Evolutionary conservation across 92 coral and sea anemone genomes (phyloP), one percentile per base, ranked within the genome.

Genomic region (Phenganax marumi): DNA sequence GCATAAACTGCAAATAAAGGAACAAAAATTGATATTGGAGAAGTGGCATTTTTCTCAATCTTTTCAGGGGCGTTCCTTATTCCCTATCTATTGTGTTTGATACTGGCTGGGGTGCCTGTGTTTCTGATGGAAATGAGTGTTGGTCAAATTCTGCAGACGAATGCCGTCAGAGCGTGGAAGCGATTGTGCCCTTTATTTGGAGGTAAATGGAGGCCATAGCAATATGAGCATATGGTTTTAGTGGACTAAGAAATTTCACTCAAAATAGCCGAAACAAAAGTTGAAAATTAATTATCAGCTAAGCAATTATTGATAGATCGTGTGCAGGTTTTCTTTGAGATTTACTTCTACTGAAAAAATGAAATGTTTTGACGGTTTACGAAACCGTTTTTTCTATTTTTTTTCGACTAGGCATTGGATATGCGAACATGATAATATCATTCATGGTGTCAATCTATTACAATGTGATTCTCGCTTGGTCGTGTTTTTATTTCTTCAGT

Each of bases 401-500:
- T 22, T 22, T 50, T 22, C 81, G 52, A 21, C 5, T 47, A 93
- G 97, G 97, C 16, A 89, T 93, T 69, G 97, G 97, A 21, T 86
- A 88, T 73, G 91, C 97, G 52, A 91, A 87, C 73, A 90, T 91
- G 81, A 84, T 88, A 23, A 86, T 93, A 3, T 87, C 97, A 0
- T 92, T 92, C 86, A 81, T 93, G 69, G 97, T 91, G 11, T 91
- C 97, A 56, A 87, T 93, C 82, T 93, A 93, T 74, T 91, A 93
- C 61, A 93, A 93, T 50, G 93, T 93, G 26, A 93, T 93, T 84
- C 77, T 93, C 78, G 97, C 97, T 68, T 93, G 97, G 97, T 88
- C 92, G 10, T 43, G 92, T 24, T 90, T 86, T 58, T 93, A 88
- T 85, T 82, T 93, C 76, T 91, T 88, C 81, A 84, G 82, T 76